A percentile compares a stretch with the other conserved stretches of the same genome.
These are phyloP conservation scores for Scelioninae gen. 1 DNA, from an alignment of 2,888 invertebrate genomes.

Conservation along the genomic window DNA sequence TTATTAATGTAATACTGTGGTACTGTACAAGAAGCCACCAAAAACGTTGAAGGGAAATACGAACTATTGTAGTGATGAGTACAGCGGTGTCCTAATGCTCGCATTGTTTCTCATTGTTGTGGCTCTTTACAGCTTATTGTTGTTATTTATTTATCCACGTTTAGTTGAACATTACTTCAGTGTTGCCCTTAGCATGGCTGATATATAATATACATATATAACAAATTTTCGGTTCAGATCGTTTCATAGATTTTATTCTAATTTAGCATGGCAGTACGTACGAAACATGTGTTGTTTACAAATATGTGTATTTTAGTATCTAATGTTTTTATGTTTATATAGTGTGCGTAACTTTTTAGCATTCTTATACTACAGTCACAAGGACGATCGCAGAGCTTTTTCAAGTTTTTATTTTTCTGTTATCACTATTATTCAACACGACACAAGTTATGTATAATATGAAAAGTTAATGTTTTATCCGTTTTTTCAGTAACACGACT, in stretches of 20 bases:
- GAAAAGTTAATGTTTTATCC: constrained; percentile 24
- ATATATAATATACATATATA: constrained; percentile 78
- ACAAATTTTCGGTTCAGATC: constrained; percentile 73
- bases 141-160: constrained; percentile 78
- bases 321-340: constrained; percentile 71
- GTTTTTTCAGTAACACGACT: constrained; percentile 35
- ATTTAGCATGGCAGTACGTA: constrained; percentile 82
- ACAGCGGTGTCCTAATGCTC: constrained; percentile 82
- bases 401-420: not conserved
- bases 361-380: constrained; percentile 63
- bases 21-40: constrained; percentile 18
- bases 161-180: constrained; percentile 78
- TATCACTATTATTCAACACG: constrained; percentile 23
- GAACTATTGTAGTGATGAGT: constrained; percentile 70
- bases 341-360: constrained; percentile 68
- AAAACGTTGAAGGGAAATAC: constrained; percentile 36
- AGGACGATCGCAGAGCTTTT: constrained; percentile 65
- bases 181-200: constrained; percentile 84
- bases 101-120: constrained; percentile 85
- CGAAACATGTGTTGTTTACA: constrained; percentile 74
- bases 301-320: constrained; percentile 77
- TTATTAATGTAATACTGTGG: constrained; percentile 12
- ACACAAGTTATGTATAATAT: constrained; percentile 37
- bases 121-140: constrained; percentile 84
- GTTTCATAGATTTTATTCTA: constrained; percentile 73